Percentiles rank a stretch among this genome's conserved stretches.
phyloP scores from a whole-genome alignment of 2,113 vertebrate genomes.

The Sigmodon hispidus region DNA sequence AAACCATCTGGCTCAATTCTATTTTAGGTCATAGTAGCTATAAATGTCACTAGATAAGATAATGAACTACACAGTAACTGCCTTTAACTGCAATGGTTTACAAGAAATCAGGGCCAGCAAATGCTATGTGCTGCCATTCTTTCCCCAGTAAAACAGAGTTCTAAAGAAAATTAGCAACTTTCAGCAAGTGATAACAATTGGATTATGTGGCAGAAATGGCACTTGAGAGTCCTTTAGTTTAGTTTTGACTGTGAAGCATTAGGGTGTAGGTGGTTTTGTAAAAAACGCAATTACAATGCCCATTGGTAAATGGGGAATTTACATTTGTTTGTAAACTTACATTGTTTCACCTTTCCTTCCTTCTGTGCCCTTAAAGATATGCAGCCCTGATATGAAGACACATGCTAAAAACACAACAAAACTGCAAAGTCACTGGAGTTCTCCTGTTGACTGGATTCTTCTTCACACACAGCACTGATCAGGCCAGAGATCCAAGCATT shows the following conservation, averaged over 20 bases:
- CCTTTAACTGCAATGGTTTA: neutral
- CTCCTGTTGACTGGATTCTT: neutral
- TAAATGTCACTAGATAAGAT: constrained; percentile 61
- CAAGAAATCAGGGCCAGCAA: neutral
- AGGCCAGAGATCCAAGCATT: neutral
- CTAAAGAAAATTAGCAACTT: constrained; percentile 48
- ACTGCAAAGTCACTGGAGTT: neutral
- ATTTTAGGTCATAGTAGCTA: constrained; percentile 58
- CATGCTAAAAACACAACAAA: neutral
- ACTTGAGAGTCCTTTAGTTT: constrained; percentile 6
- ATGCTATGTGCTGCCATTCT: neutral
- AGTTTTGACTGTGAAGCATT: constrained; percentile 61
- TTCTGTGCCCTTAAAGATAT: constrained; percentile 17
- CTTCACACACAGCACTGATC: neutral
- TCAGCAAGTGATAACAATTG: neutral
- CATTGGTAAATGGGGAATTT: constrained; percentile 49
- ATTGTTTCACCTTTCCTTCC: neutral
- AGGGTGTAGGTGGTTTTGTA: constrained; percentile 45
- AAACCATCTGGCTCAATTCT: constrained; percentile 66
- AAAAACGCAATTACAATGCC: constrained; percentile 58
- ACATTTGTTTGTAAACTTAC: constrained; percentile 53
- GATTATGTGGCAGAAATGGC: constrained; percentile 6
- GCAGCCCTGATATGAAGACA: neutral
- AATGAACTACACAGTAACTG: neutral
- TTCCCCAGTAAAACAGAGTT: neutral